Percentiles rank a stretch among this genome's conserved stretches.
Conservation (phyloP, 2,113 vertebrate genomes). For the Pardalotus punctatus region DNA sequence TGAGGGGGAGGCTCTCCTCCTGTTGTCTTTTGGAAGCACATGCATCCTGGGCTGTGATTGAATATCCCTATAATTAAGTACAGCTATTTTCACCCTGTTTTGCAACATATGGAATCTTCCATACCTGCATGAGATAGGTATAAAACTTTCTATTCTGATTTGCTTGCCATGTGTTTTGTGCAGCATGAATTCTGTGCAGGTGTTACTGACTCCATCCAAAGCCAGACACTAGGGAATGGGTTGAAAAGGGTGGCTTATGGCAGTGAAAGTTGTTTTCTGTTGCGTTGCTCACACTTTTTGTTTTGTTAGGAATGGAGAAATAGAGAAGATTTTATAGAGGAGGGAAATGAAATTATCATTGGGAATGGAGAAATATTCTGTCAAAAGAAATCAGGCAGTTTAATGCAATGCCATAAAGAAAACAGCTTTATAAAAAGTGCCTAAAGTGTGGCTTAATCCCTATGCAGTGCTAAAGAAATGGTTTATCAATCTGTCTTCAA, state of each 20-base stretch:
- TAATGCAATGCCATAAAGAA: not conserved
- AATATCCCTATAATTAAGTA: not conserved
- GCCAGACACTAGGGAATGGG: not conserved
- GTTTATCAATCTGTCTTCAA: not conserved
- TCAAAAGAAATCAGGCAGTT: not conserved
- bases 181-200: not conserved
- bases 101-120: not conserved
- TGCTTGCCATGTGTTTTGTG: not conserved
- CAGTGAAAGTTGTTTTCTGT: not conserved
- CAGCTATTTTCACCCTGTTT: not conserved
- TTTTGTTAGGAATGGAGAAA: not conserved
- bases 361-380: not conserved
- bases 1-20: not conserved
- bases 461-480: not conserved
- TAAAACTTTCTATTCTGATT: not conserved
- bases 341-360: not conserved
- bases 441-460: not conserved
- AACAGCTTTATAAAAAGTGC: not conserved
- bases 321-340: not conserved
- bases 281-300: not conserved
- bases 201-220: not conserved
- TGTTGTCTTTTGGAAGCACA: not conserved
- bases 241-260: not conserved
- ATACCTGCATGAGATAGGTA: not conserved
- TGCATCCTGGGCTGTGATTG: not conserved